Base-by-base conservation (phyloP, 2,888 invertebrate species). In the Heliconius ethilla region DNA sequence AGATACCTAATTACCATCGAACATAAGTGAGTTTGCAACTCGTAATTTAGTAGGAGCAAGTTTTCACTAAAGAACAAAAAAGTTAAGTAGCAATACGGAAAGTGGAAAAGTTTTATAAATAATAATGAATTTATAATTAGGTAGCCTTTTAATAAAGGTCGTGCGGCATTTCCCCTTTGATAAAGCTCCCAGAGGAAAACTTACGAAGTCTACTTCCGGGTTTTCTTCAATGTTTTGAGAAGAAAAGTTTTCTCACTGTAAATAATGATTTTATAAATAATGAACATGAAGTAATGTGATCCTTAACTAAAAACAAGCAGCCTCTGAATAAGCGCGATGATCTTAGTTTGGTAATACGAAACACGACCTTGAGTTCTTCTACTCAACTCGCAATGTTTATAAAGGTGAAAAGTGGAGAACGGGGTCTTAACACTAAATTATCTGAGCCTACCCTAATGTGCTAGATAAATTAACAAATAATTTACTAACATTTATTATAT, bases 121-220 rank as follows among this genome's bases (percentile, higher is more conserved):
- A 81, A 80, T 80, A 81, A 80, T 80, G 80, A 81, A 82, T 81
- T 82, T 79, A 78, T 80, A 82, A 82, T 82, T 81, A 80, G 80
- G 77, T 81, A 81, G 72, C 80, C 79, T 81, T 80, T 81, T 81
- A 79, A 80, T 81, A 77, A 74, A 80, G 75, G 79, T 78, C 74
- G 70, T 67, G 78, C 79, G 76, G 80, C 80, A 78, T 81, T 79
- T 77, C 76, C 78, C 77, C 77, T 81, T 81, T 80, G 80, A 81
- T 79, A 75, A 78, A 81, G 78, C 76, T 69, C 78, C 78, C 76
- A 51, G 77, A 76, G 79, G 80, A 78, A 78, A 75, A 79, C 81
- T 81, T 80, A 76, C 75, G 66, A 72, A 79, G 70, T 80, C 75
- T 62, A 69, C 77, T 74, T 75, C 75, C 74, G 73, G 55, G 69